phyloP scores from a whole-genome alignment of 1,140 invertebrate species.

The Metopolophium dirhodum region DNA sequence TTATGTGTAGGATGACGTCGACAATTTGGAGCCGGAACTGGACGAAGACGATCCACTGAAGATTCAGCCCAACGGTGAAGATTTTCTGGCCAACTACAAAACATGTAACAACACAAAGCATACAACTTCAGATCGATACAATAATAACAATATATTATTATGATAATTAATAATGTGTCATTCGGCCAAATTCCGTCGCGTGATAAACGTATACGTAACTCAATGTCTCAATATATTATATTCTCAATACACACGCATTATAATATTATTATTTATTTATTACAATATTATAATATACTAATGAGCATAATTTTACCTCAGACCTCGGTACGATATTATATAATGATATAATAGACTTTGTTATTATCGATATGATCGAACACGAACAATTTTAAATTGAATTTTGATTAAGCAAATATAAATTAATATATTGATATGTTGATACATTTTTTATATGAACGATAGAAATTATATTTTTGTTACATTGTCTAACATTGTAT shows the following conservation, averaged over 20 bases:
- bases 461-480: no score
- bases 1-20: conserved; percentile 63
- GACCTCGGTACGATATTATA: not conserved
- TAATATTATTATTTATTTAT: no score
- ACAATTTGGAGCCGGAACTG: conserved; percentile 67
- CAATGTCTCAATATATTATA: no score
- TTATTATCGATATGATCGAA: not conserved
- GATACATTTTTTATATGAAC: no score
- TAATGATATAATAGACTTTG: not conserved
- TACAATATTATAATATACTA: not conserved
- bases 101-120: conserved; percentile 43
- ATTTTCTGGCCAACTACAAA: conserved; percentile 64
- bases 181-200: not conserved
- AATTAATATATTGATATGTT: no score
- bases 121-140: not conserved
- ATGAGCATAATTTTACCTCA: not conserved
- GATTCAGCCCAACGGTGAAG: conserved; percentile 63
- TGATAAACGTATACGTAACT: not conserved
- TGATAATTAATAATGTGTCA: not conserved
- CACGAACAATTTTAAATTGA: not conserved
- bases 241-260: no score
- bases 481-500: no score
- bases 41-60: conserved; percentile 65
- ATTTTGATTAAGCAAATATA: not conserved
- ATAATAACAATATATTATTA: not conserved